phyloP scores from a whole-genome alignment of 2,888 invertebrate species.

The Xestoiulus laeticollis region DNA sequence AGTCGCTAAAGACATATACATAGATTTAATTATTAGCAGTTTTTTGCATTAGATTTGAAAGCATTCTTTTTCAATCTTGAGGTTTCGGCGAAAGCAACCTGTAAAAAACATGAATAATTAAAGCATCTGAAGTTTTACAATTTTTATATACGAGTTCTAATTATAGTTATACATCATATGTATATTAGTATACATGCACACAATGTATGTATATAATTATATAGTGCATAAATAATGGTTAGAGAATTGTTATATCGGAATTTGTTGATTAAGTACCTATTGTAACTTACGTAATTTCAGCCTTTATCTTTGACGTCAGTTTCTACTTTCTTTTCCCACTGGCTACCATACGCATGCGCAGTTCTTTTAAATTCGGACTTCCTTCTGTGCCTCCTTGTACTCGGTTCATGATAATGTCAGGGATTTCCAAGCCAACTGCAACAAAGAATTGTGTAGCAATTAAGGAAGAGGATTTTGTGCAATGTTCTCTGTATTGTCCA shows the following conservation, averaged over 20 bases:
- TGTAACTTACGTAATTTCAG: neutral
- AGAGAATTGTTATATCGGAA: too few species aligned
- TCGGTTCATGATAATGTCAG: conserved; percentile 53
- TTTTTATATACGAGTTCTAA: neutral
- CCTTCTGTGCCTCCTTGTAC: conserved; percentile 53
- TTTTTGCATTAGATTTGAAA: conserved; percentile 27
- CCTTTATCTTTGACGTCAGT: too few species aligned
- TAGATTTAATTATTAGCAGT: conserved; percentile 23
- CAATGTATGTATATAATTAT: too few species aligned
- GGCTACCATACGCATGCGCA: conserved; percentile 52
- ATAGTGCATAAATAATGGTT: too few species aligned
- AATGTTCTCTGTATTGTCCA: neutral
- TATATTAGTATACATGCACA: too few species aligned
- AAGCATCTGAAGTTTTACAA: neutral
- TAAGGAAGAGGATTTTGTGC: neutral
- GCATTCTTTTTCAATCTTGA: neutral
- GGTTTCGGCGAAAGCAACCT: neutral
- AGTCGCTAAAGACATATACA: neutral
- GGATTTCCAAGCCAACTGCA: conserved; percentile 53
- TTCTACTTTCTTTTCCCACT: conserved; percentile 49
- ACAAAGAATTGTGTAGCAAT: neutral
- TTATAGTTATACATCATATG: neutral
- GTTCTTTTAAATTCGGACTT: conserved; percentile 46
- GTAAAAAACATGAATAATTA: neutral
- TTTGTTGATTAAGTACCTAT: too few species aligned